Evolutionary conservation across 92 coral and sea anemone species (phyloP).

Genomic region (Metridium senile): DNA sequence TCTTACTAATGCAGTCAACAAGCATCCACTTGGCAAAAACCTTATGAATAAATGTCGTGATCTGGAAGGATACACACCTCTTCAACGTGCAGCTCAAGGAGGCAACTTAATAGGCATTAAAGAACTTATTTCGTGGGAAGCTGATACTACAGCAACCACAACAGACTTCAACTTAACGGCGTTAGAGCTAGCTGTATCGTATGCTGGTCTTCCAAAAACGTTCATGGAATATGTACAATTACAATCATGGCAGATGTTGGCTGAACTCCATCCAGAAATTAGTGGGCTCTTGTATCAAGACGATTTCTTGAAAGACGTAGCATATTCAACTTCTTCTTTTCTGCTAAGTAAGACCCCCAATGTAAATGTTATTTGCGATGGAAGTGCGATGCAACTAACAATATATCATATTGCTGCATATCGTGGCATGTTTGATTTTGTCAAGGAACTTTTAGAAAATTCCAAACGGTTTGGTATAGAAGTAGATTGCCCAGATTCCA

Average conservation of each 20-base stretch:
- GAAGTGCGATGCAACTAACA: conserved; percentile 27
- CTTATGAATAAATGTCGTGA: conserved; percentile 64
- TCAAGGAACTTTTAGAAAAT: conserved; percentile 32
- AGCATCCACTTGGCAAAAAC: conserved; percentile 20
- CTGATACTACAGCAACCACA: conserved; percentile 31
- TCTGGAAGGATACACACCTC: conserved; percentile 55
- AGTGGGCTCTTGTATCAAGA: background rate
- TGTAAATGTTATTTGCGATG: conserved; percentile 32
- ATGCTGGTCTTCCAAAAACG: conserved; percentile 11
- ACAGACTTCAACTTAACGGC: conserved; percentile 29
- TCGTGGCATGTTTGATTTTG: conserved; percentile 58
- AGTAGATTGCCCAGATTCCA: conserved; percentile 57
- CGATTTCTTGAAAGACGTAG: too few relatives aligned
- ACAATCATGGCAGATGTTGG: background rate
- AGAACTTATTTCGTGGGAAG: conserved; percentile 44
- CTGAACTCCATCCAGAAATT: background rate
- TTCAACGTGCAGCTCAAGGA: conserved; percentile 77
- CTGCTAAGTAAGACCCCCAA: background rate
- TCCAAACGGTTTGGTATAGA: conserved; percentile 25
- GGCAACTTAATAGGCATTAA: conserved; percentile 46
- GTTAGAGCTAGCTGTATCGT: conserved; percentile 41
- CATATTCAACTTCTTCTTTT: background rate
- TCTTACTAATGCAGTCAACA: conserved; percentile 5
- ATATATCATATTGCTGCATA: conserved; percentile 74
- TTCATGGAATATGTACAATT: background rate